Conservation (phyloP, 2,797 vertebrate genomes). For the Heterohyrax brucei region DNA sequence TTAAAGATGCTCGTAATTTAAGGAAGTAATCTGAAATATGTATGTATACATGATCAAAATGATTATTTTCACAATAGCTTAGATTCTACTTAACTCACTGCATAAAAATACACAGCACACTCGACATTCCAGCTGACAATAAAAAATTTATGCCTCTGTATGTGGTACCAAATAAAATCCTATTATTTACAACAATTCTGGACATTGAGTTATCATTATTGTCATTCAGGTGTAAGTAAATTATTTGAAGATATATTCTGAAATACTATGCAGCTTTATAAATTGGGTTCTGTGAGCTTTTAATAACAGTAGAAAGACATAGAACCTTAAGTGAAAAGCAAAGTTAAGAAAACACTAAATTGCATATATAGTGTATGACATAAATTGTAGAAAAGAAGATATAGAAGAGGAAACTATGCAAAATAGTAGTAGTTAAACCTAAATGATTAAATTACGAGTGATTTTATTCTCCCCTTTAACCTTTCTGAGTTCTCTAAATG, state of each 20-base stretch:
- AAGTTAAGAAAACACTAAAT: neutral
- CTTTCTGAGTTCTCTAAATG: conserved; percentile 18
- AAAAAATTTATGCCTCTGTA: neutral
- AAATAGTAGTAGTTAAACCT: neutral
- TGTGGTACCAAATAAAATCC: conserved; percentile 40
- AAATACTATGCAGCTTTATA: neutral
- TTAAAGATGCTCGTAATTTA: conserved; percentile 40
- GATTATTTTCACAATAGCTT: neutral
- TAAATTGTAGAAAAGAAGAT: neutral
- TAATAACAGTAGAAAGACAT: conserved; percentile 5
- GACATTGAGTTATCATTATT: neutral
- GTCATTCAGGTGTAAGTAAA: neutral
- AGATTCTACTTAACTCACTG: neutral
- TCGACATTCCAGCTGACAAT: conserved; percentile 7
- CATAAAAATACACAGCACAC: neutral
- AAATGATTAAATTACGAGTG: neutral
- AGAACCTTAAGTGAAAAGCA: neutral
- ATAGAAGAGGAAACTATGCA: neutral
- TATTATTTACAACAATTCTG: neutral
- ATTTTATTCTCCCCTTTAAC: conserved; percentile 1
- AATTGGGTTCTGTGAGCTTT: neutral
- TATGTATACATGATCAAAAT: neutral
- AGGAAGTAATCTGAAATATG: neutral
- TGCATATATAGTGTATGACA: neutral
- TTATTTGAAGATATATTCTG: neutral